These are phyloP conservation scores for Gephyroberyx darwinii DNA, from an alignment of 2,797 vertebrate genomes.

Conservation along the genomic window DNA sequence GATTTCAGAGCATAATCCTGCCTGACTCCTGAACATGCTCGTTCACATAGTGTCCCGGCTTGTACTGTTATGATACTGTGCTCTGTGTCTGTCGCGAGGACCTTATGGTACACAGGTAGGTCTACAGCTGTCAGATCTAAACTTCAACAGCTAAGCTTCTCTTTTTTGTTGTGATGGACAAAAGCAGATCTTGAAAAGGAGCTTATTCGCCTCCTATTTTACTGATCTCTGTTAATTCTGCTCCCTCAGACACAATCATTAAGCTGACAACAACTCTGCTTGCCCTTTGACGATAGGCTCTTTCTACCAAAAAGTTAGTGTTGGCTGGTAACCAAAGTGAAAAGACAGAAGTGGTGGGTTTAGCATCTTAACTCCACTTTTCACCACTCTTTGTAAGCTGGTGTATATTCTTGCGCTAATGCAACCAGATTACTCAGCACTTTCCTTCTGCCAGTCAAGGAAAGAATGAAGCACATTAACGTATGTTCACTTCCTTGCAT, in stretches of 20 bases:
- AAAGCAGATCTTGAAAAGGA: constrained; percentile 8
- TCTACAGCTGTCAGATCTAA: not conserved
- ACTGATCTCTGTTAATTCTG: constrained; percentile 48
- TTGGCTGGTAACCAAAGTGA: constrained; percentile 52
- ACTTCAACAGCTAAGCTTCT: not conserved
- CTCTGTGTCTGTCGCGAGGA: constrained; percentile 21
- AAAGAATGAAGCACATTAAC: constrained; percentile 56
- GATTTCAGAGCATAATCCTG: constrained; percentile 74
- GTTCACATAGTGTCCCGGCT: constrained; percentile 48
- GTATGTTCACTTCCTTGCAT: constrained; percentile 58
- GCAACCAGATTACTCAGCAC: constrained; percentile 75
- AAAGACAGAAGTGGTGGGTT: constrained; percentile 58
- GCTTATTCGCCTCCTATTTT: constrained; percentile 33
- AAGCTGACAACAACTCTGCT: constrained; percentile 32
- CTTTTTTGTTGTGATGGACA: not conserved
- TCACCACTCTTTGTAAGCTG: constrained; percentile 38
- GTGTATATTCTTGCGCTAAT: constrained; percentile 50
- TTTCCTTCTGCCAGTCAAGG: constrained; percentile 68
- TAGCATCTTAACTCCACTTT: constrained; percentile 38
- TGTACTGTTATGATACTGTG: constrained; percentile 47
- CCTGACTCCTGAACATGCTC: constrained; percentile 62
- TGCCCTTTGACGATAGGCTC: constrained; percentile 43
- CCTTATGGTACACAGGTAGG: constrained; percentile 1
- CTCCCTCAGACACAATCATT: constrained; percentile 38
- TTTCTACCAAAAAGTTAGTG: constrained; percentile 25